These are phyloP conservation scores for Clinocottus analis DNA, from an alignment of 2,113 vertebrate species.

Conservation along the genomic window DNA sequence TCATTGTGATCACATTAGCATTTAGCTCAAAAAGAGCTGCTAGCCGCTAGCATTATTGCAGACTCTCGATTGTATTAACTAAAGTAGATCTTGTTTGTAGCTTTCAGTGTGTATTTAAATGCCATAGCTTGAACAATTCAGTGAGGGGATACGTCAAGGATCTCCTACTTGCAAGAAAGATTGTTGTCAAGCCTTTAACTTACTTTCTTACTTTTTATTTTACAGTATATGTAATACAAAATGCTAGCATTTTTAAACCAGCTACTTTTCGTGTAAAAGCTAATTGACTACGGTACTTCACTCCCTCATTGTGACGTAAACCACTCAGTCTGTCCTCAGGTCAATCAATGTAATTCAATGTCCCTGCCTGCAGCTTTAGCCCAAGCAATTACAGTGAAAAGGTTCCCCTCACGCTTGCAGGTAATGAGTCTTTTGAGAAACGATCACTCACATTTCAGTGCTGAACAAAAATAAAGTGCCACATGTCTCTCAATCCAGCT, in stretches of 20 bases:
- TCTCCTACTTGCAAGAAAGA: background rate
- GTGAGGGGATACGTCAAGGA: background rate
- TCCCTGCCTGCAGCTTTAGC: slow-evolving; percentile 35
- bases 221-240: background rate
- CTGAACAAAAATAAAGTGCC: slow-evolving; percentile 21
- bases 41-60: background rate
- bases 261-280: background rate
- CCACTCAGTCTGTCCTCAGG: slow-evolving; percentile 20
- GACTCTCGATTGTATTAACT: background rate
- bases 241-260: background rate
- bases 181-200: background rate
- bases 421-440: slow-evolving; percentile 43
- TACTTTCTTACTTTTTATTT: background rate
- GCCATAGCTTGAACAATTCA: background rate
- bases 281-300: background rate
- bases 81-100: background rate
- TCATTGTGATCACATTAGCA: background rate
- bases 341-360: slow-evolving; percentile 33
- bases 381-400: slow-evolving; percentile 46
- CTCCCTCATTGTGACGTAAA: background rate
- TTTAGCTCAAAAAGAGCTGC: background rate
- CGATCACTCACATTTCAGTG: slow-evolving; percentile 31
- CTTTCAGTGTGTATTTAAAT: background rate
- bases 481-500: background rate
- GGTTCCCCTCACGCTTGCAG: slow-evolving; percentile 25